phyloP scores from a whole-genome alignment of 2,888 invertebrate genomes.

The Salticus scenicus region DNA sequence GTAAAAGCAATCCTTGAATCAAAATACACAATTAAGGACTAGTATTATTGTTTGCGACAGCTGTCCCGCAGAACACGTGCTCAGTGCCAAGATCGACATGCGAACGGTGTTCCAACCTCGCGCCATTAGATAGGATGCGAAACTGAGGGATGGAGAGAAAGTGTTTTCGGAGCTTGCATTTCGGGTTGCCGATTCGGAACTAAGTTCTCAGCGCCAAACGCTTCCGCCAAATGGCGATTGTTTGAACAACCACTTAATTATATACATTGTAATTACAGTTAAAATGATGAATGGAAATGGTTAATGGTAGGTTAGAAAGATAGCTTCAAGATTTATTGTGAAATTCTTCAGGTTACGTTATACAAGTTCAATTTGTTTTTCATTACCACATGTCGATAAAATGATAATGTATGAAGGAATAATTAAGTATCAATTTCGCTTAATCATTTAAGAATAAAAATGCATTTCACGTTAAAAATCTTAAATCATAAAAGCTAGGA shows the following conservation, averaged over 20 bases:
- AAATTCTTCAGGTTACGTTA: no score
- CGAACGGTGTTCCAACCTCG: slow-evolving; percentile 14
- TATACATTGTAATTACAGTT: neutral
- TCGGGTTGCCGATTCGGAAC: slow-evolving; percentile 44
- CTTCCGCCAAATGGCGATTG: slow-evolving; percentile 9
- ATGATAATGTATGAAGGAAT: no score
- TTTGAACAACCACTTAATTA: neutral
- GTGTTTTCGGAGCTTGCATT: slow-evolving; percentile 61
- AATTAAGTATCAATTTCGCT: no score
- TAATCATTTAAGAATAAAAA: no score
- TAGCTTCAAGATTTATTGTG: no score
- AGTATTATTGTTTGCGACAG: neutral
- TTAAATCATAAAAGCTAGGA: no score
- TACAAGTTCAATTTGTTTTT: no score
- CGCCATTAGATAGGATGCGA: slow-evolving; percentile 40
- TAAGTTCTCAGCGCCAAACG: slow-evolving; percentile 47
- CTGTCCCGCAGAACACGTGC: slow-evolving; percentile 31
- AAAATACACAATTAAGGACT: no score
- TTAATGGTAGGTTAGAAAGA: neutral
- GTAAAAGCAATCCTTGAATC: no score
- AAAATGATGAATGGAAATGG: neutral
- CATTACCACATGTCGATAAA: no score
- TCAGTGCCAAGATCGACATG: neutral
- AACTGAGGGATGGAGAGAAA: slow-evolving; percentile 64
- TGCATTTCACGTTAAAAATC: no score